Evolutionary conservation across 2,888 invertebrate genomes (phyloP).

Genomic region (Temnothorax ravouxi): DNA sequence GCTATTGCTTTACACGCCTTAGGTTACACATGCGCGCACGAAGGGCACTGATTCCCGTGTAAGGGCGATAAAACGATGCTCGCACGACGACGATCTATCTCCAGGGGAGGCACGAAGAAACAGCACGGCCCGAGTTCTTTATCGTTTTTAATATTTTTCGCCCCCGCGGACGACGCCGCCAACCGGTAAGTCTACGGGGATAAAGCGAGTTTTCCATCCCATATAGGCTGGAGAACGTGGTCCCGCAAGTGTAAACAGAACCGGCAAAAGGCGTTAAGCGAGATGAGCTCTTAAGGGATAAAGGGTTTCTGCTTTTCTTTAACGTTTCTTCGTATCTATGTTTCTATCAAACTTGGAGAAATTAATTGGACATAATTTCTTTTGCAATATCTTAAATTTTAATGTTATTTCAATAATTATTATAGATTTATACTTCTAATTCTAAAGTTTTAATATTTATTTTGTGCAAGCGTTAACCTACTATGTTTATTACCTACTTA

Average conservation of each 20-base stretch:
- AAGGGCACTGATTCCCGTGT: slow-evolving; percentile 32
- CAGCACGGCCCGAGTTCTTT: slow-evolving; percentile 47
- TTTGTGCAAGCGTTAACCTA: background rate
- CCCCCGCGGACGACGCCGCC: slow-evolving; percentile 17
- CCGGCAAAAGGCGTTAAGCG: slow-evolving; percentile 16
- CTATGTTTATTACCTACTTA: background rate
- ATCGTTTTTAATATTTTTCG: slow-evolving; percentile 60
- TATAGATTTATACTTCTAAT: background rate
- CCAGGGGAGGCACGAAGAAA: slow-evolving; percentile 21
- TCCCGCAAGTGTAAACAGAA: slow-evolving; percentile 33
- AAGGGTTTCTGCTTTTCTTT: background rate
- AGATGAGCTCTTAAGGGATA: slow-evolving; percentile 10
- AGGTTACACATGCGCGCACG: slow-evolving; percentile 21
- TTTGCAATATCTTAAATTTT: background rate
- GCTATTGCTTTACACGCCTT: slow-evolving; percentile 28
- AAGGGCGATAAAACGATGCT: slow-evolving; percentile 38
- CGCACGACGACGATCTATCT: slow-evolving; percentile 47
- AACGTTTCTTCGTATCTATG: background rate
- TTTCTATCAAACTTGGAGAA: background rate
- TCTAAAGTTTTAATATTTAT: background rate
- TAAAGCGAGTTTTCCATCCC: slow-evolving; percentile 31
- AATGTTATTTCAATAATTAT: background rate
- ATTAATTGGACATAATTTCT: background rate
- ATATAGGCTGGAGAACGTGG: slow-evolving; percentile 24
- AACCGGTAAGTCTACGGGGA: slow-evolving; percentile 16